Conservation (phyloP, 2,113 vertebrate genomes). For the Pheucticus melanocephalus region DNA sequence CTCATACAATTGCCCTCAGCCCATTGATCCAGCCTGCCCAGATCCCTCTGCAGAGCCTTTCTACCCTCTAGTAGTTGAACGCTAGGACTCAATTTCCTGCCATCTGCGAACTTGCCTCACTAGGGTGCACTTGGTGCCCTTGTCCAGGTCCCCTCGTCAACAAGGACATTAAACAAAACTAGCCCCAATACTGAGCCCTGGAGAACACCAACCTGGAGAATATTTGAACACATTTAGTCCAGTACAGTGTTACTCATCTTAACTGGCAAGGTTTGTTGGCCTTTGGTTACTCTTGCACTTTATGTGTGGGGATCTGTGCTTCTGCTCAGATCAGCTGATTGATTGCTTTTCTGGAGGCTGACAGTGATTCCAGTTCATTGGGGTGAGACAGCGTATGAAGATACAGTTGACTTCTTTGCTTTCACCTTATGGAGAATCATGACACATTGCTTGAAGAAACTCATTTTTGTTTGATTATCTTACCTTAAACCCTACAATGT, state of each 20-base stretch:
- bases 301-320: neutral
- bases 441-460: neutral
- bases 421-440: neutral
- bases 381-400: neutral
- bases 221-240: neutral
- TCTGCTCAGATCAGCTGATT: neutral
- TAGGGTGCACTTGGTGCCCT: rapidly evolving
- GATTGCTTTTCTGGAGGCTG: neutral
- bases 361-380: neutral
- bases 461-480: neutral
- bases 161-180: neutral
- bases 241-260: neutral
- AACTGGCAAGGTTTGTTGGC: neutral
- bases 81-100: neutral
- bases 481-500: neutral
- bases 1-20: neutral
- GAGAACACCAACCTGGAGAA: neutral
- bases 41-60: neutral
- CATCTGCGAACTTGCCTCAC: neutral
- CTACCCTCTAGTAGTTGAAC: neutral
- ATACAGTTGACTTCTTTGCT: neutral
- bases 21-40: neutral
- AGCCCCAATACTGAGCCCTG: rapidly evolving
- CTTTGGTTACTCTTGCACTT: neutral
- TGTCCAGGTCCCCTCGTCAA: rapidly evolving